Evolutionary conservation across 2,888 invertebrate species (phyloP).

Genomic region (Ophion obscuratus): DNA sequence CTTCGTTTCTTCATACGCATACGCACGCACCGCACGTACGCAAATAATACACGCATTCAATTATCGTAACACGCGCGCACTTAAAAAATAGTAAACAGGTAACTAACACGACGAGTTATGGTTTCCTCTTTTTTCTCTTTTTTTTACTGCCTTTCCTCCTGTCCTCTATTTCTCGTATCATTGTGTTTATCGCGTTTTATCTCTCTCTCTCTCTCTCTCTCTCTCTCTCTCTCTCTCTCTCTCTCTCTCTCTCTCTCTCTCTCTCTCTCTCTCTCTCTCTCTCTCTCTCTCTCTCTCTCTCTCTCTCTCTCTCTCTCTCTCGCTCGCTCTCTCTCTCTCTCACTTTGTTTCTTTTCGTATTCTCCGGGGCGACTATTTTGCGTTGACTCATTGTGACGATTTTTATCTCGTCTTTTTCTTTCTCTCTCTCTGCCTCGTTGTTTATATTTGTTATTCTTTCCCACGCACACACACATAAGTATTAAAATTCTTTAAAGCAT

Average conservation of each 20-base stretch:
- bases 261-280: slow-evolving; percentile 11
- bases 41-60: slow-evolving; percentile 20
- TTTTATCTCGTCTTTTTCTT: slow-evolving; percentile 6
- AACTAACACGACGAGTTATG: slow-evolving; percentile 62
- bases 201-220: slow-evolving; percentile 19
- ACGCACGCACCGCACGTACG: slow-evolving; percentile 40
- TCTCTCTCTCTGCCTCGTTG: background rate
- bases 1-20: slow-evolving; percentile 36
- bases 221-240: slow-evolving; percentile 24
- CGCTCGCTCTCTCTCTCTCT: slow-evolving; percentile 19
- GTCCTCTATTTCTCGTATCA: slow-evolving; percentile 46
- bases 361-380: background rate
- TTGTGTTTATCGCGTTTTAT: background rate
- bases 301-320: slow-evolving; percentile 17
- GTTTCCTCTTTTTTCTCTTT: slow-evolving; percentile 44
- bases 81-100: slow-evolving; percentile 71
- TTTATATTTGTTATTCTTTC: background rate
- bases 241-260: too few relatives aligned
- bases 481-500: slow-evolving; percentile 26
- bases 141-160: slow-evolving; percentile 50
- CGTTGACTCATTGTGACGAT: background rate
- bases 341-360: background rate
- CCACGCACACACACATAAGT: slow-evolving; percentile 10
- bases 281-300: slow-evolving; percentile 23
- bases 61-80: slow-evolving; percentile 66